These are phyloP conservation scores for Labroides dimidiatus DNA, from an alignment of 2,797 vertebrate species.

Conservation along the genomic window DNA sequence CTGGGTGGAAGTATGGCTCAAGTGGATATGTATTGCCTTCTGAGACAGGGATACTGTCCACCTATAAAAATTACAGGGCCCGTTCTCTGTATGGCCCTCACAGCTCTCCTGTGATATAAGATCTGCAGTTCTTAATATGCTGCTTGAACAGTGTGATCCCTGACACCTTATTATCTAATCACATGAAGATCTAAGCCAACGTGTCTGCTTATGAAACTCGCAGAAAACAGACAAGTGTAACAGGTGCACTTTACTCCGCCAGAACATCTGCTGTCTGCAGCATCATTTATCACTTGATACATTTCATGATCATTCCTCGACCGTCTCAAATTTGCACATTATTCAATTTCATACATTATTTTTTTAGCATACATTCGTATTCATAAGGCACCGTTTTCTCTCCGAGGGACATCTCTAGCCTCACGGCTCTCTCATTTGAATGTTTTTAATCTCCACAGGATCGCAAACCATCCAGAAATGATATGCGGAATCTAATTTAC, in stretches of 20 bases:
- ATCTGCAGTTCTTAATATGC: conserved; percentile 14
- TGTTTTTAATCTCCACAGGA: conserved; percentile 74
- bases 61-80: conserved; percentile 35
- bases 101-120: conserved; percentile 34
- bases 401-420: conserved; percentile 59
- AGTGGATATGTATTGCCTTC: conserved; percentile 61
- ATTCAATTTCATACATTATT: conserved; percentile 57
- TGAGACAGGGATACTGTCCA: conserved; percentile 51
- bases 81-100: background rate
- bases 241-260: conserved; percentile 10
- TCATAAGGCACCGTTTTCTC: conserved; percentile 58
- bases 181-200: conserved; percentile 16
- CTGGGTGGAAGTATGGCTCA: conserved; percentile 61
- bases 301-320: conserved; percentile 36
- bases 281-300: conserved; percentile 10
- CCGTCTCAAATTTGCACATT: conserved; percentile 43
- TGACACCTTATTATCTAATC: conserved; percentile 13
- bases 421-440: conserved; percentile 67
- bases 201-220: conserved; percentile 26
- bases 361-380: conserved; percentile 54
- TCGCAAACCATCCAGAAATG: conserved; percentile 64
- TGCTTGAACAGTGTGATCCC: conserved; percentile 14
- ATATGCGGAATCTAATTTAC: conserved; percentile 76
- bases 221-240: conserved; percentile 3
- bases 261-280: conserved; percentile 9